Conservation (phyloP, 2,797 vertebrate genomes). For the Rhadinocentrus ornatus region DNA sequence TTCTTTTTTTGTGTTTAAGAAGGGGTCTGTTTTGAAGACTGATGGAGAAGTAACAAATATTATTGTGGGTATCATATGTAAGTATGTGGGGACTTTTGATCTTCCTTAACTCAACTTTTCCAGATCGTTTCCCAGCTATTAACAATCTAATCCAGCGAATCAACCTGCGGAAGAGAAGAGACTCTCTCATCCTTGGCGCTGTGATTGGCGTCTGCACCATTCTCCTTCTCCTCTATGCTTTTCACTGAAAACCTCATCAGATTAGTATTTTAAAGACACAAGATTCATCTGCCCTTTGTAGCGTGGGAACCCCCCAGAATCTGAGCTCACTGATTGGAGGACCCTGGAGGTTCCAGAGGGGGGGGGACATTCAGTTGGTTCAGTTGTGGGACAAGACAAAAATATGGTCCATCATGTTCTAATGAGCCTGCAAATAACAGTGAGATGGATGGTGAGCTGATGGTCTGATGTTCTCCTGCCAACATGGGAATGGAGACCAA, state of each 20-base stretch:
- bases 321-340: constrained; percentile 49
- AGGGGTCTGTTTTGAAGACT: not conserved
- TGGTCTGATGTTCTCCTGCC: constrained; percentile 50
- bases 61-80: not conserved
- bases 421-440: constrained; percentile 72
- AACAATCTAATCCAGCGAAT: constrained; percentile 97
- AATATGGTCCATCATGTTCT: constrained; percentile 64
- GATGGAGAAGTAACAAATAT: not conserved
- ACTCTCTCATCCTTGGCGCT: constrained; percentile 93
- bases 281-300: constrained; percentile 52
- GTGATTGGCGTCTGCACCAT: constrained; percentile 95
- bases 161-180: constrained; percentile 95
- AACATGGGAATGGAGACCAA: constrained; percentile 69
- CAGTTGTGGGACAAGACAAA: constrained; percentile 69
- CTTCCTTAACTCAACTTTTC: constrained; percentile 63
- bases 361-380: constrained; percentile 66
- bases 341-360: constrained; percentile 59
- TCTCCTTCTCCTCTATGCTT: constrained; percentile 93
- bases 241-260: constrained; percentile 88
- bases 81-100: not conserved
- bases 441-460: constrained; percentile 55
- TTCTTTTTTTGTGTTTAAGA: not conserved
- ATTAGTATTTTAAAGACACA: constrained; percentile 49
- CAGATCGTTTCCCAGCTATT: constrained; percentile 96
- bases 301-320: constrained; percentile 40